These are phyloP conservation scores for Spialia ferax DNA, from an alignment of 2,888 invertebrate genomes.

Conservation along the genomic window DNA sequence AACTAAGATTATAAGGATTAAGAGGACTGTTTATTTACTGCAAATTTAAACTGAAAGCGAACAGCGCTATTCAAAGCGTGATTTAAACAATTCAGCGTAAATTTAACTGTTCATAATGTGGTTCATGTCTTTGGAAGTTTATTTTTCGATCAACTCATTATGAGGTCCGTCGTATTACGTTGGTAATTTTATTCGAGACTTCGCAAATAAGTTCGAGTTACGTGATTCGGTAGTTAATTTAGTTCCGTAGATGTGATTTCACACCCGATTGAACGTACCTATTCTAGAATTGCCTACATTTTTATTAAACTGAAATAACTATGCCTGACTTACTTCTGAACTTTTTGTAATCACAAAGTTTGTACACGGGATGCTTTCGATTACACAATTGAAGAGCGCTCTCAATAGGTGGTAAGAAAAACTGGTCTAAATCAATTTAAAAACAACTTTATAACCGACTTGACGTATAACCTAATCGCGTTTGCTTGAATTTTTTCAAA, in stretches of 20 bases:
- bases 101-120: background rate
- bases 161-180: constrained; percentile 19
- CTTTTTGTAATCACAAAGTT: constrained; percentile 36
- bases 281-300: constrained; percentile 34
- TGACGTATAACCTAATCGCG: constrained; percentile 32
- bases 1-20: too few species aligned
- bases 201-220: constrained; percentile 50
- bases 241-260: constrained; percentile 69
- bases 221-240: constrained; percentile 60
- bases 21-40: too few species aligned
- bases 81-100: background rate
- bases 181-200: constrained; percentile 16
- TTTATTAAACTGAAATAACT: constrained; percentile 35
- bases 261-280: constrained; percentile 58
- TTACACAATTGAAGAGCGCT: constrained; percentile 33
- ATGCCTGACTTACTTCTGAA: constrained; percentile 28
- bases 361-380: constrained; percentile 36
- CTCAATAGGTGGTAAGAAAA: constrained; percentile 36
- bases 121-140: constrained; percentile 21
- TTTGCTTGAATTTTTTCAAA: constrained; percentile 21
- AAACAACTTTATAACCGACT: constrained; percentile 30
- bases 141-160: constrained; percentile 22
- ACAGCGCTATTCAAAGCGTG: too few species aligned
- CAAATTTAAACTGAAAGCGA: too few species aligned
- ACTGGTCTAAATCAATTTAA: constrained; percentile 34